Percentiles rank a stretch among this genome's conserved stretches.
These are phyloP conservation scores for Noctua janthina DNA, from an alignment of 2,888 invertebrate species.

Conservation along the genomic window DNA sequence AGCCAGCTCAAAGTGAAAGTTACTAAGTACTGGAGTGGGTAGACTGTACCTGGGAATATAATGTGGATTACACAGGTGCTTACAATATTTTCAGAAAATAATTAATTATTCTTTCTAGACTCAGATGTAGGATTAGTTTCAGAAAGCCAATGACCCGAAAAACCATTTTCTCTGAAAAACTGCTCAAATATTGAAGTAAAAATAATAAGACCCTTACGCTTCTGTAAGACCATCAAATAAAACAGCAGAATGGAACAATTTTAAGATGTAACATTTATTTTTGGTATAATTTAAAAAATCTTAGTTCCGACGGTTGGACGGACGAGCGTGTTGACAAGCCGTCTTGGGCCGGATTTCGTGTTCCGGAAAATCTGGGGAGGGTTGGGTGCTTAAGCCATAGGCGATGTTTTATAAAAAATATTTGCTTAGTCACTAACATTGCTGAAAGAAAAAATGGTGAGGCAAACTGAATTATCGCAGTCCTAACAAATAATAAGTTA, in stretches of 20 bases:
- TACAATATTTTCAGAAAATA: conserved; percentile 17
- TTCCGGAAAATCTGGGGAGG: conserved; percentile 65
- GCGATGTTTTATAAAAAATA: background rate
- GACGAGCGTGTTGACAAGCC: conserved; percentile 68
- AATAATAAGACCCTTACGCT: conserved; percentile 8
- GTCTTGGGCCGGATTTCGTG: conserved; percentile 66
- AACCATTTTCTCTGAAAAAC: conserved; percentile 3
- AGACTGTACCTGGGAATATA: background rate
- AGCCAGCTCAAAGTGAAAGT: background rate
- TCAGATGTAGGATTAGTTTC: background rate
- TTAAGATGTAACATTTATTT: conserved; percentile 63
- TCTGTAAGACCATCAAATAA: conserved; percentile 25
- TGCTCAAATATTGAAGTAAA: conserved; percentile 10
- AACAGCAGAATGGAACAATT: conserved; percentile 55
- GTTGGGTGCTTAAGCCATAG: conserved; percentile 47
- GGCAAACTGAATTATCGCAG: background rate
- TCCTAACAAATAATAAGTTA: background rate
- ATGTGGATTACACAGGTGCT: conserved; percentile 4
- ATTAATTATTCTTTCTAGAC: conserved; percentile 23
- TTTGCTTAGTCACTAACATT: background rate
- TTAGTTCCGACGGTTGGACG: conserved; percentile 56
- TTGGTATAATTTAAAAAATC: conserved; percentile 67
- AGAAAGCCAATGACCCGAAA: conserved; percentile 12
- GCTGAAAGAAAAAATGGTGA: background rate
- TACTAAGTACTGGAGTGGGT: background rate